Evolutionary conservation across 1,140 invertebrate species (phyloP), one percentile per base, ranked within the genome.

Genomic region (Coelopa frigida): DNA sequence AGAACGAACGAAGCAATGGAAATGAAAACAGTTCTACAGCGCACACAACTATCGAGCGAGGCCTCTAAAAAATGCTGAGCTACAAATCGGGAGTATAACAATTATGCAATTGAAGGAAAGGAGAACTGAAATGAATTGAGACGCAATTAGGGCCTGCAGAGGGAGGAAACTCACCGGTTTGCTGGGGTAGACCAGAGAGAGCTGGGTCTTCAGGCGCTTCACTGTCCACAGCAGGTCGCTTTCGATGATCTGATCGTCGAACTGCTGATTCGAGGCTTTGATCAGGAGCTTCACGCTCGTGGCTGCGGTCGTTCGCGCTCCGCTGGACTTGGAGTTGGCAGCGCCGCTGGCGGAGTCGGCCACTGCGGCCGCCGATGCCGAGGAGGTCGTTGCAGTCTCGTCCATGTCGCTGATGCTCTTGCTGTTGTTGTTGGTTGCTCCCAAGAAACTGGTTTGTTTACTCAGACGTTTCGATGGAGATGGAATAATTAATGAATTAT

Each of bases 111-210:
- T n/a, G n/a, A n/a, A n/a, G n/a, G n/a, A n/a, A n/a, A n/a, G n/a
- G 27, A 8, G n/a, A 31, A 31, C 27, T 31, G 27, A 31, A 31
- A 31, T 10, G 27, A 31, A 31, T 10, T 31, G 27, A 31, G n/a
- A n/a, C 8, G 27, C 27, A n/a, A n/a, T n/a, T n/a, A n/a, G n/a
- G n/a, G 7, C 18, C 17, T 37, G 8, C 7, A 37, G 18, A 37
- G n/a, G n/a, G n/a, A n/a, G n/a, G n/a, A n/a, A 47, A 77, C 83
- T 80, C 77, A 94, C 90, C 59, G 89, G 89, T 80, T 89, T 89
- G 61, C 79, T 87, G 12, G 89, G 89, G 75, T 93, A 92, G 44
- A 89, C 83, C 68, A 85, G 76, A 4, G 83, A 81, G 17, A 94
- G 72, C 61, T 92, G 83, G 47, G 81, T 80, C 72, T 94, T 94